A percentile compares a stretch with the other conserved stretches of the same genome.
phyloP scores from a whole-genome alignment of 2,113 vertebrate genomes.

The Cromileptes altivelis region DNA sequence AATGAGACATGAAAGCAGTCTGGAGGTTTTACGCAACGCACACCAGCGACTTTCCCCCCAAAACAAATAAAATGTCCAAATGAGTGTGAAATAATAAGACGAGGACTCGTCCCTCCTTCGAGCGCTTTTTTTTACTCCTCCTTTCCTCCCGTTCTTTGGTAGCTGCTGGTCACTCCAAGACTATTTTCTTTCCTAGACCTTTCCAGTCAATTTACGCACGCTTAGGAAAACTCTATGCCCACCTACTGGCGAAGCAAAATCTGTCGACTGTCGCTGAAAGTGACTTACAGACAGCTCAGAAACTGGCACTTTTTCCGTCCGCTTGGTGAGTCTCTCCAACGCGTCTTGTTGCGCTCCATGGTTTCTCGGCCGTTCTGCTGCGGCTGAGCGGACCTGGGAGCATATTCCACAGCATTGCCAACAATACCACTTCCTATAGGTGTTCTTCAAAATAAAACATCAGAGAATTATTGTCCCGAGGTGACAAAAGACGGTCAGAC shows the following conservation, averaged over 20 bases:
- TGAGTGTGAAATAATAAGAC: neutral
- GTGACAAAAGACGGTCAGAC: neutral
- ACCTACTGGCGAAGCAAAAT: neutral
- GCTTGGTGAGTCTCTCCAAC: slow-evolving; percentile 58
- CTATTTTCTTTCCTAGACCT: slow-evolving; percentile 17
- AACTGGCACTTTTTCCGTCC: slow-evolving; percentile 40
- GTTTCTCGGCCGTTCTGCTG: slow-evolving; percentile 64
- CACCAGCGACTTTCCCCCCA: slow-evolving; percentile 6
- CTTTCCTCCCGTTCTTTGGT: slow-evolving; percentile 27
- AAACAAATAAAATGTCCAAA: slow-evolving; percentile 19
- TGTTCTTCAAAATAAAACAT: slow-evolving; percentile 58
- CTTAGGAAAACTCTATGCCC: slow-evolving; percentile 16
- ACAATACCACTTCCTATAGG: slow-evolving; percentile 31
- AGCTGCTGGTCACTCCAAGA: slow-evolving; percentile 42
- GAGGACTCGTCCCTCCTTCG: slow-evolving; percentile 22
- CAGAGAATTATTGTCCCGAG: no score
- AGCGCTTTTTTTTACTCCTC: slow-evolving; percentile 7
- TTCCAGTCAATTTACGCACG: slow-evolving; percentile 47
- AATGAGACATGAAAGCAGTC: slow-evolving; percentile 35
- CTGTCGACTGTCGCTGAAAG: neutral
- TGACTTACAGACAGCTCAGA: slow-evolving; percentile 37
- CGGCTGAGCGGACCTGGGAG: slow-evolving; percentile 42
- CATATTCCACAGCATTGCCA: neutral
- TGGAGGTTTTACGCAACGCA: slow-evolving; percentile 45
- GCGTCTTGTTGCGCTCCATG: slow-evolving; percentile 79